These are phyloP conservation scores for Micropoecilia bifurca DNA, from an alignment of 2,797 vertebrate genomes.

Conservation along the genomic window DNA sequence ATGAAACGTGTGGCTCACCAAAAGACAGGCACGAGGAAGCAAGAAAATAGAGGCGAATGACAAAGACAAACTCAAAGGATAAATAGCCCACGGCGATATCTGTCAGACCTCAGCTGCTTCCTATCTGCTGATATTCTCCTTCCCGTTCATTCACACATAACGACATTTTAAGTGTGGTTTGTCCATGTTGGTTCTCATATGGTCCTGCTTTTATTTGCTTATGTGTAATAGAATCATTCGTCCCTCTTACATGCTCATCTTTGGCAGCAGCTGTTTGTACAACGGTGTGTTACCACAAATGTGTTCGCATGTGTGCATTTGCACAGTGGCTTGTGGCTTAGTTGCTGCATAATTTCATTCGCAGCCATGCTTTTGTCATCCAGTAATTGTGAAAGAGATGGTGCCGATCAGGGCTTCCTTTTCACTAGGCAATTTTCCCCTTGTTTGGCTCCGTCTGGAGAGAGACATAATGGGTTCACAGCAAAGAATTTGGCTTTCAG, in stretches of 20 bases:
- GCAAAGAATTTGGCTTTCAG: constrained; percentile 15
- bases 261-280: constrained; percentile 28
- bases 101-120: constrained; percentile 64
- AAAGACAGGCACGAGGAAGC: constrained; percentile 23
- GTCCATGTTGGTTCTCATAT: constrained; percentile 33
- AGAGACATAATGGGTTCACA: constrained; percentile 18
- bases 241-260: constrained; percentile 25
- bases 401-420: constrained; percentile 59
- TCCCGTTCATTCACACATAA: constrained; percentile 34
- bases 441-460: constrained; percentile 49
- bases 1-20: constrained; percentile 3
- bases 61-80: constrained; percentile 43
- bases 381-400: constrained; percentile 66
- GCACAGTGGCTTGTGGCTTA: constrained; percentile 19
- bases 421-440: constrained; percentile 65
- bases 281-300: constrained; percentile 6
- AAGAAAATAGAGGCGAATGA: constrained; percentile 22
- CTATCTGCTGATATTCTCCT: constrained; percentile 42
- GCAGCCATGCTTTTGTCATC: constrained; percentile 45
- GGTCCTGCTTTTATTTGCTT: constrained; percentile 47
- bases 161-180: constrained; percentile 28
- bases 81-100: constrained; percentile 47
- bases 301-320: constrained; percentile 3
- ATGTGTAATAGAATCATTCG: constrained; percentile 35
- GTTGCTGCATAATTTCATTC: constrained; percentile 50